Evolutionary conservation across 2,888 invertebrate species (phyloP).

Genomic region (Mechanitis messenoides): DNA sequence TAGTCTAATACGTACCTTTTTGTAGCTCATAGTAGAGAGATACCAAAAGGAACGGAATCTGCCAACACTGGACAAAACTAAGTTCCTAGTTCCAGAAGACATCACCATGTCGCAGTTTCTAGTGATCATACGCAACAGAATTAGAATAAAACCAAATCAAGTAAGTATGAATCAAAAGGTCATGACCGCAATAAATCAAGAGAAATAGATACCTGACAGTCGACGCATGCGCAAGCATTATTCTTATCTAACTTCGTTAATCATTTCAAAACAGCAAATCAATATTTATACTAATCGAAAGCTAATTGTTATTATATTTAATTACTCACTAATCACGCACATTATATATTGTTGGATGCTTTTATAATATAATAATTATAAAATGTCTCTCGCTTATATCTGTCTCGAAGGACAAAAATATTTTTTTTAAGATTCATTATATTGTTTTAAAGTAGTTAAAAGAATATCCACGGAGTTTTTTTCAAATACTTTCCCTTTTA

Average conservation of each 20-base stretch:
- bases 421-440: no score
- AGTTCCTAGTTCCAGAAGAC: slow-evolving; percentile 92
- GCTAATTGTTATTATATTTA: slow-evolving; percentile 11
- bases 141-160: slow-evolving; percentile 75
- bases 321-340: neutral
- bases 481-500: no score
- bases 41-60: slow-evolving; percentile 86
- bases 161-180: slow-evolving; percentile 63
- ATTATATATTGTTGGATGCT: neutral
- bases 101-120: slow-evolving; percentile 92
- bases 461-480: neutral
- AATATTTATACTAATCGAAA: slow-evolving; percentile 15
- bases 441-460: no score
- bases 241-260: slow-evolving; percentile 24
- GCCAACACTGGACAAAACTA: slow-evolving; percentile 87
- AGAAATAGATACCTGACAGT: slow-evolving; percentile 22
- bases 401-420: no score
- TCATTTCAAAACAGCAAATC: slow-evolving; percentile 24
- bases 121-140: slow-evolving; percentile 81
- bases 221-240: slow-evolving; percentile 20
- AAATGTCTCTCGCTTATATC: no score
- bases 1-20: slow-evolving; percentile 26
- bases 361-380: neutral
- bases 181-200: slow-evolving; percentile 21
- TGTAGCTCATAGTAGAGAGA: slow-evolving; percentile 88